phyloP scores from a whole-genome alignment of 1,140 invertebrate genomes.

The Caenorhabditis inopinata region DNA sequence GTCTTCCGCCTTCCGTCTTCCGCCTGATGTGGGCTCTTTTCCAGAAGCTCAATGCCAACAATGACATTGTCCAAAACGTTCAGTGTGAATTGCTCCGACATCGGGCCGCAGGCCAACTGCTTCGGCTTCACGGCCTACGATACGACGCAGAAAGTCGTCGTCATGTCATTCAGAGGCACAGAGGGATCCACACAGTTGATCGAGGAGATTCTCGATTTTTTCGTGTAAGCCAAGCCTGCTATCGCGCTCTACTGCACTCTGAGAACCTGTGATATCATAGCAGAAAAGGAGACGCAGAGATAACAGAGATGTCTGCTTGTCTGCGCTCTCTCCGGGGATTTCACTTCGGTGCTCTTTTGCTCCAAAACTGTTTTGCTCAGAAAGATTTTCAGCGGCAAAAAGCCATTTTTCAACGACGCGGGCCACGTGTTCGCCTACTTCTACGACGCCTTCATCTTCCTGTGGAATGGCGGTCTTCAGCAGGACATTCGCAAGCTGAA shows the following conservation, averaged over 20 bases:
- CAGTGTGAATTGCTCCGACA: not conserved
- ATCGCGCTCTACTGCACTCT: too few species aligned
- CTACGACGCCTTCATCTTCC: constrained; percentile 42
- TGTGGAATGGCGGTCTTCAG: constrained; percentile 36
- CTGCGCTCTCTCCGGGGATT: too few species aligned
- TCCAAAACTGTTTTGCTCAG: too few species aligned
- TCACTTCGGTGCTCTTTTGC: too few species aligned
- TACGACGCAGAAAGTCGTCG: constrained; percentile 24
- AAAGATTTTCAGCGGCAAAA: not conserved
- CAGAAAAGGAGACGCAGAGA: too few species aligned
- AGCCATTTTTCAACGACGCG: constrained; percentile 36
- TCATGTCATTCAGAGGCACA: constrained; percentile 36
- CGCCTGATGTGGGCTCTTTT: too few species aligned
- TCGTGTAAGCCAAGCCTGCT: too few species aligned
- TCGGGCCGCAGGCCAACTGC: constrained; percentile 10
- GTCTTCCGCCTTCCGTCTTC: too few species aligned
- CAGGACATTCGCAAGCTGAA: not conserved
- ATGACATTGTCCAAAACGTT: not conserved
- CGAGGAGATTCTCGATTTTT: constrained; percentile 32
- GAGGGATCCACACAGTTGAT: not conserved
- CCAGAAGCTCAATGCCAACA: constrained; percentile 31
- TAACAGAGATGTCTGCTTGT: too few species aligned
- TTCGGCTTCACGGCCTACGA: constrained; percentile 34
- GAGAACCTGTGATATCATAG: too few species aligned
- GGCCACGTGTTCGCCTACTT: constrained; percentile 49